These are phyloP conservation scores for Hymenochirus boettgeri DNA, from an alignment of 2,113 vertebrate genomes.

Conservation along the genomic window DNA sequence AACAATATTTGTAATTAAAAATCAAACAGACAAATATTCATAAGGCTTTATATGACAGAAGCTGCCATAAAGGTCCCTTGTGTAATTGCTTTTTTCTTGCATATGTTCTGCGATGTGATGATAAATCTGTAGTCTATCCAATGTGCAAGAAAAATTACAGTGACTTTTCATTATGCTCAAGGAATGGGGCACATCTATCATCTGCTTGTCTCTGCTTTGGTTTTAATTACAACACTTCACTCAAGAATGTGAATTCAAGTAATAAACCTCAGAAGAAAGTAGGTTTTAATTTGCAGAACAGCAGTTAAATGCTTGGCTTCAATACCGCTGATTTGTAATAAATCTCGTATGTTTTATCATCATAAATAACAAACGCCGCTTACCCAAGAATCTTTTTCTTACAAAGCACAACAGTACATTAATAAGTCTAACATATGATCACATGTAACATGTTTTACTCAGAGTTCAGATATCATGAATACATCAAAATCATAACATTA, in stretches of 20 bases:
- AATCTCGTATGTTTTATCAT: constrained; percentile 28
- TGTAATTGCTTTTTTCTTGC: constrained; percentile 49
- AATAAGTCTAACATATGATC: neutral
- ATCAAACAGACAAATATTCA: constrained; percentile 49
- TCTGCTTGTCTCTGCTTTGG: constrained; percentile 49
- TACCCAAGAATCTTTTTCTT: neutral
- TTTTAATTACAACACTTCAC: constrained; percentile 58
- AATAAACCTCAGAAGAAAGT: constrained; percentile 53
- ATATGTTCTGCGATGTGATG: constrained; percentile 50
- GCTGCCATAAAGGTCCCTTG: constrained; percentile 45
- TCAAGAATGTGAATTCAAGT: constrained; percentile 52
- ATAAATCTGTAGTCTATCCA: constrained; percentile 50
- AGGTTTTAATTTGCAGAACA: constrained; percentile 56
- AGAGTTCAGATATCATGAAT: no score
- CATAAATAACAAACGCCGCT: constrained; percentile 23
- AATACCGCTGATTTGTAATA: constrained; percentile 45
- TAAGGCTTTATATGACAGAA: constrained; percentile 51
- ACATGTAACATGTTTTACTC: neutral
- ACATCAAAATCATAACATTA: no score
- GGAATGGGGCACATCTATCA: constrained; percentile 51
- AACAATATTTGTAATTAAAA: constrained; percentile 45
- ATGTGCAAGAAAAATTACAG: constrained; percentile 47
- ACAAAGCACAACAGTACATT: neutral
- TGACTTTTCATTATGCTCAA: constrained; percentile 40
- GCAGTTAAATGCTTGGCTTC: constrained; percentile 51